Evolutionary conservation across 2,113 vertebrate genomes (phyloP).

Genomic region (Abramis brama): DNA sequence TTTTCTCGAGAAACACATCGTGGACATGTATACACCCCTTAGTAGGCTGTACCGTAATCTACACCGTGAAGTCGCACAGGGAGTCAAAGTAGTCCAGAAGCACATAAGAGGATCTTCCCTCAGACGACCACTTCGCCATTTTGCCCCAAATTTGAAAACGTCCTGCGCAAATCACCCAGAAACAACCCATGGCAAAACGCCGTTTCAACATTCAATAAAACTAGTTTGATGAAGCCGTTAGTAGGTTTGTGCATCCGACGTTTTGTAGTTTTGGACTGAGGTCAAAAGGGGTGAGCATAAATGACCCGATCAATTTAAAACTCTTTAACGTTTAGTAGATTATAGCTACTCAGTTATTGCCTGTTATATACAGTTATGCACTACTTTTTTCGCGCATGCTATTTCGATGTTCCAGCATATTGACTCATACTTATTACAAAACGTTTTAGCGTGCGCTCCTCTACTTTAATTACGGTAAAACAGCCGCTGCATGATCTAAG

Average conservation of each 20-base stretch:
- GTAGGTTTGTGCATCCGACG: neutral
- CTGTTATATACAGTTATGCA: neutral
- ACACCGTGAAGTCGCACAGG: constrained; percentile 7
- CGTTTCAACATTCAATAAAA: neutral
- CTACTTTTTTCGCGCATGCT: neutral
- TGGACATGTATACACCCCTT: constrained; percentile 55
- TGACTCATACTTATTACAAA: neutral
- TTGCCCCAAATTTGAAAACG: constrained; percentile 29
- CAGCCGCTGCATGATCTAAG: neutral
- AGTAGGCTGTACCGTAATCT: constrained; percentile 55
- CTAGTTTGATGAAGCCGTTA: neutral
- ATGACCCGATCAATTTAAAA: neutral
- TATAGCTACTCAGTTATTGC: neutral
- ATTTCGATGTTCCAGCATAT: neutral
- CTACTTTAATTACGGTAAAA: constrained; percentile 16
- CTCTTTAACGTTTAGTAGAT: too few relatives aligned
- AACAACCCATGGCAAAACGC: neutral
- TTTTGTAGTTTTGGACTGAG: neutral
- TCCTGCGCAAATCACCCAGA: neutral
- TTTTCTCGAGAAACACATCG: constrained; percentile 55
- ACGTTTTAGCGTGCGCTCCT: neutral
- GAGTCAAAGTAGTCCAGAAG: neutral
- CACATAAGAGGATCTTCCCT: neutral
- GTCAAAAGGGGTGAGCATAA: neutral
- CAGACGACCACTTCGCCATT: constrained; percentile 45